Percentiles rank a stretch among this genome's conserved stretches.
phyloP scores from a whole-genome alignment of 2,113 vertebrate genomes.

The Cnemophilus loriae region DNA sequence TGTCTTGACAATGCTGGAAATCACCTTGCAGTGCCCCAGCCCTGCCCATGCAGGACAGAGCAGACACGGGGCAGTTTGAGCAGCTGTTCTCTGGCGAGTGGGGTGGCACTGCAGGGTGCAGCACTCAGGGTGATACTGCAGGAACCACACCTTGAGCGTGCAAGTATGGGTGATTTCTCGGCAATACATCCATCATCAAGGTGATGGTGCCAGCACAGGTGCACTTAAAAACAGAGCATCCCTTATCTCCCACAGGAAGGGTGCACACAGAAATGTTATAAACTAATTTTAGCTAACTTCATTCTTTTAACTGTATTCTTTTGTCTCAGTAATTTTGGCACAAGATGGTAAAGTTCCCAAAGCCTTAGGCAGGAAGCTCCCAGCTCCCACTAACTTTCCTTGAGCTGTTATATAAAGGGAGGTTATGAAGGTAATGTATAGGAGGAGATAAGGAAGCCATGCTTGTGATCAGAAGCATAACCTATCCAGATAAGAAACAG shows the following conservation, averaged over 20 bases:
- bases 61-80: background rate
- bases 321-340: background rate
- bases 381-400: background rate
- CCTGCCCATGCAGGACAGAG: background rate
- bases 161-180: background rate
- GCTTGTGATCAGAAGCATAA: background rate
- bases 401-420: background rate
- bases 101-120: background rate
- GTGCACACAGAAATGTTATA: too few relatives aligned
- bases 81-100: background rate
- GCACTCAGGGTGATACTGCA: background rate
- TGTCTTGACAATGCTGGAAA: background rate
- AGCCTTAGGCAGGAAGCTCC: background rate
- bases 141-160: fast-evolving
- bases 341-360: background rate
- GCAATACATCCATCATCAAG: too few relatives aligned
- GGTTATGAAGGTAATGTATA: background rate
- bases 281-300: background rate
- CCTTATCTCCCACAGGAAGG: background rate
- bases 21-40: background rate
- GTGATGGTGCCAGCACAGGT: background rate
- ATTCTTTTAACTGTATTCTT: background rate
- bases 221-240: background rate
- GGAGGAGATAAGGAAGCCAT: background rate
- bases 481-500: background rate